Base-by-base conservation (phyloP, 2,888 invertebrate genomes). In the Atherix ibis region DNA sequence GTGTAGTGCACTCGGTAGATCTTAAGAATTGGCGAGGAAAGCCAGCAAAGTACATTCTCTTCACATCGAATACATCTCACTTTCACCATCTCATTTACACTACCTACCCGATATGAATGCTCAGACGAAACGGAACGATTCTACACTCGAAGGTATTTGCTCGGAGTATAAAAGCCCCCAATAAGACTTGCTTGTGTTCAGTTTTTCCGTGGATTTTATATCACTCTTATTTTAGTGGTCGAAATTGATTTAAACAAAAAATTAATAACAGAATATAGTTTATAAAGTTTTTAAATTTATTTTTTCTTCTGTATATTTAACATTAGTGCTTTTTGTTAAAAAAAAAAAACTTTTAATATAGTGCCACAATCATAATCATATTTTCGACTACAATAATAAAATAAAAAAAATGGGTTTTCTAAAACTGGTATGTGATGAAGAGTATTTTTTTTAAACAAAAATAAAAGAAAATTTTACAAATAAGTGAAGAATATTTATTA, bases 161-260 rank as follows among this genome's bases (percentile, higher is more conserved):
- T 45, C 45, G 46, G 31, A 42, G 48, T 54, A 54, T 54, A 54
- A 53, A 54, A 54, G 51, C 50, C 47, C 49, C 46, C 46, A 47
- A 45, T 46, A 44, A 44, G 42, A 44, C 49, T 51, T 49, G 44
- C 44, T 43, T 48, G 46, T 47, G 48, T 49, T 54, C 54, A 54
- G 54, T 54, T 46, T 43, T 48, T 44, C 44, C 46, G 48, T 43
- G 44, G 41, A 45, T 44, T 47, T 28, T 25, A 18, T 17, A 34
- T 31, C 19, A 28, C n/a, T 10, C 13, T n/a, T 9, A 26, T 10
- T 35, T 33, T 32, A 14, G 14, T 10, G 18, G 18, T 18, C 16
- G 34, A n/a, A 16, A 10, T 16, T 15, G 9, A 19, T 34, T 27
- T 12, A 19, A 27, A 10, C 18, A 22, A 8, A 15, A 33, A 27